These are phyloP conservation scores for Amblyopsis rosae DNA, from an alignment of 2,113 vertebrate species.

Conservation along the genomic window DNA sequence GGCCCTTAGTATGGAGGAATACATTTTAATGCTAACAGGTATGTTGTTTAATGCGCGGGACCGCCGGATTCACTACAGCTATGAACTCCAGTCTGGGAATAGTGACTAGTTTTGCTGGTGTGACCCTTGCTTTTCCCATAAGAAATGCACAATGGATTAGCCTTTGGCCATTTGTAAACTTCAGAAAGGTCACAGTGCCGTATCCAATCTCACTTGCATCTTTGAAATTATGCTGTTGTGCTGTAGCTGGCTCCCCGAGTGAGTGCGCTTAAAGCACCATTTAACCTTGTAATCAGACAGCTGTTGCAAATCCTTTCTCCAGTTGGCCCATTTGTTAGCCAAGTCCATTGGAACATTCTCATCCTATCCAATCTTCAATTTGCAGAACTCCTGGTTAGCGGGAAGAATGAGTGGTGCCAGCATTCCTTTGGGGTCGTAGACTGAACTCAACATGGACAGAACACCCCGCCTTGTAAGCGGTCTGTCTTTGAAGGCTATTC, in stretches of 20 bases:
- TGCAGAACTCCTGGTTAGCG: not conserved
- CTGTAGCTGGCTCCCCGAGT: not conserved
- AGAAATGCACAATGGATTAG: not conserved
- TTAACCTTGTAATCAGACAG: not conserved
- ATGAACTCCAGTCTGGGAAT: not conserved
- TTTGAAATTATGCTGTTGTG: not conserved
- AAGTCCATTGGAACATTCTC: not conserved
- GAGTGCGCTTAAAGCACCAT: not conserved
- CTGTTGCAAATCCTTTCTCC: not conserved
- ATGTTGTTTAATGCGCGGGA: too few species aligned
- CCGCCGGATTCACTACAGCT: too few species aligned
- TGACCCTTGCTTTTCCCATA: slow-evolving; percentile 4
- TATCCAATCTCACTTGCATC: not conserved
- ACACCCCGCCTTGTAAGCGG: slow-evolving; percentile 12
- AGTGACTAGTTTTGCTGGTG: slow-evolving; percentile 1
- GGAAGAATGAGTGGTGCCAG: slow-evolving; percentile 16
- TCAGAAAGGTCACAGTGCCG: not conserved
- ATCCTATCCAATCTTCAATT: slow-evolving; percentile 8
- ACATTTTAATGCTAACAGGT: too few species aligned
- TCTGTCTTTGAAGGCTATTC: not conserved
- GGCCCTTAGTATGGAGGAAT: too few species aligned
- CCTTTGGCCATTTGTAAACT: not conserved
- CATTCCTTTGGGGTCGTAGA: slow-evolving; percentile 21
- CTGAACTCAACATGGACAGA: slow-evolving; percentile 12
- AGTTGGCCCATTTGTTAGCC: not conserved